phyloP scores from a whole-genome alignment of 2,113 vertebrate species.

The Pelusios castaneus region DNA sequence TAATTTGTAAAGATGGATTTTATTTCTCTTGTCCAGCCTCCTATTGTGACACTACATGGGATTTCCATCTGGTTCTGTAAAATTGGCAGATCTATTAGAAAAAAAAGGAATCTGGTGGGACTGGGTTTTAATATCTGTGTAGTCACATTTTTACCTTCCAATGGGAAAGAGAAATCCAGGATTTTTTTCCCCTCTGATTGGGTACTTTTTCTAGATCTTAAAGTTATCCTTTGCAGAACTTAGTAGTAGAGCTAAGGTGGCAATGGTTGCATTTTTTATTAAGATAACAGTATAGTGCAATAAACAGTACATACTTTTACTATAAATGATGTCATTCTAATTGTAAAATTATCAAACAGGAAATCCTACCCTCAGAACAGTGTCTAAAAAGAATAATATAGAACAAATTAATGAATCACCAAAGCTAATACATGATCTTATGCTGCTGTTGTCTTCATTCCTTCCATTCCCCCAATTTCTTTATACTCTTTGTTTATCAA shows the following conservation, averaged over 20 bases:
- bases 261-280: constrained; percentile 15
- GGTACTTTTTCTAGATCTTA: background rate
- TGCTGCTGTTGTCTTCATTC: background rate
- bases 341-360: background rate
- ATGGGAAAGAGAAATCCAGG: background rate
- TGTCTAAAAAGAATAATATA: background rate
- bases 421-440: background rate
- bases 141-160: background rate
- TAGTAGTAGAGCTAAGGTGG: constrained; percentile 28
- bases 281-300: background rate
- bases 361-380: background rate
- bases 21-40: background rate
- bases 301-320: background rate
- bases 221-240: constrained; percentile 41
- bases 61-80: too few relatives aligned
- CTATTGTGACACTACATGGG: too few relatives aligned
- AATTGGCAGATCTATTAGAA: too few relatives aligned
- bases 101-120: too few relatives aligned
- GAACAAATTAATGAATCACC: background rate
- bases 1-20: background rate
- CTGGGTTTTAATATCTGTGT: background rate
- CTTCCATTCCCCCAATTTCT: background rate
- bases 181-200: background rate
- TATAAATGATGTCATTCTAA: background rate
- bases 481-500: background rate